phyloP scores from a whole-genome alignment of 2,797 vertebrate genomes.

The Crypturellus tataupa region DNA sequence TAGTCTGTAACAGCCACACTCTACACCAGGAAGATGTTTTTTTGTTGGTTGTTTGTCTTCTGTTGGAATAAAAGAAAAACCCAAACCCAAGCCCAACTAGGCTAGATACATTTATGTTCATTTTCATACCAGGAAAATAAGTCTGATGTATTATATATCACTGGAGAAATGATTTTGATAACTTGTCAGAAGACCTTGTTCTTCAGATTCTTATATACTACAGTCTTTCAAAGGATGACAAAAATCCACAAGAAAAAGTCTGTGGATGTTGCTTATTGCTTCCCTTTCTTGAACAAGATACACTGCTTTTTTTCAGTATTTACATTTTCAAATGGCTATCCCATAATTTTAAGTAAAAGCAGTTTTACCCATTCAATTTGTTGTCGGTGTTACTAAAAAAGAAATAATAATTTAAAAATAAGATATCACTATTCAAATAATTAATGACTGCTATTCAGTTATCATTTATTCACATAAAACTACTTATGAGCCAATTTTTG shows the following conservation, averaged over 20 bases:
- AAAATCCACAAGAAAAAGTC: background rate
- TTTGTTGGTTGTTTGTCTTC: too few relatives aligned
- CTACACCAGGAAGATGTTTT: too few relatives aligned
- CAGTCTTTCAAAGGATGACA: background rate
- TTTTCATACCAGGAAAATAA: too few relatives aligned
- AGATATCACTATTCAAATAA: background rate
- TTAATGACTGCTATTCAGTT: background rate
- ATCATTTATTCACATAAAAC: background rate
- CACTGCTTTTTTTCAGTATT: background rate
- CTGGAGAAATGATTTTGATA: too few relatives aligned
- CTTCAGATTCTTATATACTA: too few relatives aligned
- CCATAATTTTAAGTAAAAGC: background rate
- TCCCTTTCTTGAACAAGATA: background rate
- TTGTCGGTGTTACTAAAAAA: rapidly evolving
- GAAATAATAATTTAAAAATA: background rate
- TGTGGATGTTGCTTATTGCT: background rate
- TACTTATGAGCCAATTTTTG: slow-evolving; percentile 11
- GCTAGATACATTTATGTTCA: too few relatives aligned
- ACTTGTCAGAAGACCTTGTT: too few relatives aligned
- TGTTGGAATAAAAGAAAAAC: too few relatives aligned
- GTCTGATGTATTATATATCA: too few relatives aligned
- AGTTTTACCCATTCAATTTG: rapidly evolving
- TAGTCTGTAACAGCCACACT: too few relatives aligned
- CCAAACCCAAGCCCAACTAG: too few relatives aligned
- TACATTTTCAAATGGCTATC: background rate